Conservation (phyloP, 2,797 vertebrate species). For the Decapterus maruadsi region DNA sequence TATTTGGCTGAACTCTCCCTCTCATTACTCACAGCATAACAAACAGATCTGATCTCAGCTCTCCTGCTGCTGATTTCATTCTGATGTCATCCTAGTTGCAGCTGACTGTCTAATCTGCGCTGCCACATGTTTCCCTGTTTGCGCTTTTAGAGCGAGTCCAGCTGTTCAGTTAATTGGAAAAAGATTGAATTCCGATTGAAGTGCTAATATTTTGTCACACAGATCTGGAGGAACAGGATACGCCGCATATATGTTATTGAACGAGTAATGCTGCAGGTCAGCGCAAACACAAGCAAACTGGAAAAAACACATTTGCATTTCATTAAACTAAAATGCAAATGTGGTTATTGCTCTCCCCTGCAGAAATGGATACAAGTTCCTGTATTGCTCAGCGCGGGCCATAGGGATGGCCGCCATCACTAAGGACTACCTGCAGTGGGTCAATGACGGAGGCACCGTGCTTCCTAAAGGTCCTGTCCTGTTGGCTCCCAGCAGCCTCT, state of each 20-base stretch:
- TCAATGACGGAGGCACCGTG: constrained; percentile 90
- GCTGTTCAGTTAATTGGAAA: constrained; percentile 17
- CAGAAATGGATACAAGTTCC: constrained; percentile 97
- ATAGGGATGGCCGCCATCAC: constrained; percentile 96
- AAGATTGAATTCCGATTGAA: constrained; percentile 4
- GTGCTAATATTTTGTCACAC: constrained; percentile 3
- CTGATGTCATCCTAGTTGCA: constrained; percentile 17
- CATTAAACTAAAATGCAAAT: not conserved
- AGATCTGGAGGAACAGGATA: not conserved
- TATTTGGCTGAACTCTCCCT: not conserved
- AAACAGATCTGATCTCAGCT: not conserved
- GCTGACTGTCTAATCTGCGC: constrained; percentile 21
- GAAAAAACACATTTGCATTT: not conserved
- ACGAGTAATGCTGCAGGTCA: not conserved
- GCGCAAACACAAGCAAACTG: not conserved
- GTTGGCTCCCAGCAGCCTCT: constrained; percentile 95
- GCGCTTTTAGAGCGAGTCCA: constrained; percentile 11
- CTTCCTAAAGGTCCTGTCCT: constrained; percentile 95
- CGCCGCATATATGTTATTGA: not conserved
- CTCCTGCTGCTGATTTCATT: constrained; percentile 6
- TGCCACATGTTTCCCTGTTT: constrained; percentile 31
- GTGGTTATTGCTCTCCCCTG: constrained; percentile 4
- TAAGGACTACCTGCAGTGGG: constrained; percentile 93
- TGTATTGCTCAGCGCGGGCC: constrained; percentile 96
- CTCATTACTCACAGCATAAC: not conserved